A percentile compares a stretch with the other conserved stretches of the same genome.
Evolutionary conservation across 2,113 vertebrate genomes (phyloP).

Genomic region (Crypturellus undulatus): DNA sequence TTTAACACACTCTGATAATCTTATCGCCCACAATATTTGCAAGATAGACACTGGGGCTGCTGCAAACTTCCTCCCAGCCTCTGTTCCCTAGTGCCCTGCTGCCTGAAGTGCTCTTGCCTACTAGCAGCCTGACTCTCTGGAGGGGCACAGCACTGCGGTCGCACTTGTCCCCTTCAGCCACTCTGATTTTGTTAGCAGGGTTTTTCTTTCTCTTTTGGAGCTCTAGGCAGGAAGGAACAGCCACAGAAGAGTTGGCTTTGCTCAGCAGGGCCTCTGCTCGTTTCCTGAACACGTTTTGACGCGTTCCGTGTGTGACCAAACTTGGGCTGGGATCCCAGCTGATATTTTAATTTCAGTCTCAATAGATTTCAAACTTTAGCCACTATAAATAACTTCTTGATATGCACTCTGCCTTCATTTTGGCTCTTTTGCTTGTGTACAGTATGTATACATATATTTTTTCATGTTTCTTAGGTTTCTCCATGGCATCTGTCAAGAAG

Average conservation of each 20-base stretch:
- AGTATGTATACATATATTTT: not conserved
- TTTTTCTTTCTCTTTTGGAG: slow-evolving; percentile 29
- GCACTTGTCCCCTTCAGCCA: slow-evolving; percentile 41
- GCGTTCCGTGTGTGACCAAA: slow-evolving; percentile 51
- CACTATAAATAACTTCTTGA: slow-evolving; percentile 63
- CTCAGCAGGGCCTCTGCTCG: slow-evolving; percentile 58
- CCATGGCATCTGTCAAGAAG: not conserved
- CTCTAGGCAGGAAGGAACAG: not conserved
- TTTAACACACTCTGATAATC: not conserved
- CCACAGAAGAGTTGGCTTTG: slow-evolving; percentile 38
- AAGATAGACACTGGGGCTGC: not conserved
- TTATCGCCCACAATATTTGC: not conserved
- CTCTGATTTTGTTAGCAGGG: not conserved
- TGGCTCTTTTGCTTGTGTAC: slow-evolving; percentile 26
- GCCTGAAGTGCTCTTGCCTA: not conserved
- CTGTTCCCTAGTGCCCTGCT: not conserved
- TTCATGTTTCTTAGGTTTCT: not conserved
- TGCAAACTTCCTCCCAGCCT: not conserved
- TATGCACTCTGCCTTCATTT: slow-evolving; percentile 14
- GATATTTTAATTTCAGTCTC: slow-evolving; percentile 68
- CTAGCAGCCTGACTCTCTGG: not conserved
- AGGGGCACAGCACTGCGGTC: not conserved
- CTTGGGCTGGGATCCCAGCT: slow-evolving; percentile 60
- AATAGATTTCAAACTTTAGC: slow-evolving; percentile 57
- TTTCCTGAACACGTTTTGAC: slow-evolving; percentile 63